Conservation (phyloP, 1,140 invertebrate species). For the Drosophila aff. region DNA sequence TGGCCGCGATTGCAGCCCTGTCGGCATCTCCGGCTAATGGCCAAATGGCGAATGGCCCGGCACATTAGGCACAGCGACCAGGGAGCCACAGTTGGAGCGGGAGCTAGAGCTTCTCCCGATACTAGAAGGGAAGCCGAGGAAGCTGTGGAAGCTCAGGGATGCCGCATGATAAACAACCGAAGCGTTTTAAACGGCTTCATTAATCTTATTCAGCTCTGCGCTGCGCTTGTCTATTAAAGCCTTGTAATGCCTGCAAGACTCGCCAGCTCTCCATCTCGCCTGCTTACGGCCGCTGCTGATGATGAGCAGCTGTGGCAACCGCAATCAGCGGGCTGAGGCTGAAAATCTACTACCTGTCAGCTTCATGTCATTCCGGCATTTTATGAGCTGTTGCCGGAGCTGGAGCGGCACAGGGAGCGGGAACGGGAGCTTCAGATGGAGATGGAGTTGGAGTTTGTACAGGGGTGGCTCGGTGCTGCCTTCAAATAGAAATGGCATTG, state of each 20-base stretch:
- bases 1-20: slow-evolving; percentile 55
- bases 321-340: slow-evolving; percentile 62
- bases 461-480: slow-evolving; percentile 15
- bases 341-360: slow-evolving; percentile 79
- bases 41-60: slow-evolving; percentile 35
- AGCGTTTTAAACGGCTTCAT: slow-evolving; percentile 84
- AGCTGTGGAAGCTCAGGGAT: slow-evolving; percentile 50
- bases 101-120: slow-evolving; percentile 13
- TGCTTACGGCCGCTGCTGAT: slow-evolving; percentile 35
- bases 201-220: slow-evolving; percentile 80
- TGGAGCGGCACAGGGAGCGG: slow-evolving; percentile 5
- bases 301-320: slow-evolving; percentile 67
- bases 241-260: slow-evolving; percentile 67
- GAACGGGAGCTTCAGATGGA: background rate
- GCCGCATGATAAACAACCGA: slow-evolving; percentile 81
- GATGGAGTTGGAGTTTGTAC: slow-evolving; percentile 8
- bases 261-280: slow-evolving; percentile 9
- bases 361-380: slow-evolving; percentile 77
- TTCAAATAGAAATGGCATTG: slow-evolving; percentile 48
- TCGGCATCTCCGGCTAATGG: slow-evolving; percentile 68
- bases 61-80: slow-evolving; percentile 68
- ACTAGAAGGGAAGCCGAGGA: background rate
- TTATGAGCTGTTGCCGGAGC: slow-evolving; percentile 70
- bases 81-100: slow-evolving; percentile 12
- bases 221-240: slow-evolving; percentile 81